Percentiles rank a stretch among this genome's conserved stretches.
phyloP scores from a whole-genome alignment of 1,140 invertebrate species.

The Calliphora vicina region DNA sequence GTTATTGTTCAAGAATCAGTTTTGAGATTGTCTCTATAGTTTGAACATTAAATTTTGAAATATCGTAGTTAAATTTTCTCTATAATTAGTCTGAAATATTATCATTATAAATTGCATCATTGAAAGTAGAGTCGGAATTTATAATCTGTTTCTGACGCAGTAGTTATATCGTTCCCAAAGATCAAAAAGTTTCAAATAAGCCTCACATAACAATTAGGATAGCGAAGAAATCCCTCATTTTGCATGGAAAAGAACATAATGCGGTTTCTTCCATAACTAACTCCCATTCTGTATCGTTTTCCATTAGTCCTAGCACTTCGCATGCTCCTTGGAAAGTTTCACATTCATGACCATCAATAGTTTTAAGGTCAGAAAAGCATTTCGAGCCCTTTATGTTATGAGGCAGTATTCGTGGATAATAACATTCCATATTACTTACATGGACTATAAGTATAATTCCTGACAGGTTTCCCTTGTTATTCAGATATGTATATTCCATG shows the following conservation, averaged over 20 bases:
- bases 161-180: slow-evolving; percentile 54
- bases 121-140: background rate
- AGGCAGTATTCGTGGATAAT: background rate
- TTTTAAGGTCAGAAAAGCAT: background rate
- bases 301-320: background rate
- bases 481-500: background rate
- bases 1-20: background rate
- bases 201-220: slow-evolving; percentile 46
- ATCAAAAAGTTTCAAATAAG: slow-evolving; percentile 48
- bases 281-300: slow-evolving; percentile 34
- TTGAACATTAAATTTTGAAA: background rate
- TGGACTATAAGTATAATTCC: background rate
- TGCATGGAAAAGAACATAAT: background rate
- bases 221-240: background rate
- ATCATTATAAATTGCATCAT: background rate
- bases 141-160: slow-evolving; percentile 16
- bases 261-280: background rate
- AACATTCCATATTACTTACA: background rate
- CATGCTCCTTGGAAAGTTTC: background rate
- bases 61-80: background rate
- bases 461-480: background rate
- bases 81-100: background rate
- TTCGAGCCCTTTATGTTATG: background rate
- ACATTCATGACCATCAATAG: background rate
- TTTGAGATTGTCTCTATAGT: background rate